These are phyloP conservation scores for Drosophila hydei DNA, from an alignment of 1,140 invertebrate species.

Conservation along the genomic window DNA sequence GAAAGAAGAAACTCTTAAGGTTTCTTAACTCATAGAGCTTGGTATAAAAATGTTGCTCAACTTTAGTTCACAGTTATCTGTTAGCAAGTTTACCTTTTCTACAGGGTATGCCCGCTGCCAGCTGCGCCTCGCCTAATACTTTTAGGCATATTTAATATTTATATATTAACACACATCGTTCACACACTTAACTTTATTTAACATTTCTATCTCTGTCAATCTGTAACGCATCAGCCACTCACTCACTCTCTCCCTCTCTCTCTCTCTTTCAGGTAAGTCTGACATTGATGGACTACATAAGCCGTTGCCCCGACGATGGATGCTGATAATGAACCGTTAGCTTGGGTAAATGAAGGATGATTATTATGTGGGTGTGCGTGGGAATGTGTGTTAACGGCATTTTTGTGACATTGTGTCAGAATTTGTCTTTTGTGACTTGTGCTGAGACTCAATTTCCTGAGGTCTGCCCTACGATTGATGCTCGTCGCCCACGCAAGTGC, in stretches of 20 bases:
- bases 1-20: too few relatives aligned
- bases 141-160: constrained; percentile 37
- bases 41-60: too few relatives aligned
- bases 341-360: background rate
- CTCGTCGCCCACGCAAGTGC: constrained; percentile 4
- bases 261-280: constrained; percentile 70
- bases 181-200: constrained; percentile 32
- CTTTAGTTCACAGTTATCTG: too few relatives aligned
- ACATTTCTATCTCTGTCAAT: constrained; percentile 47
- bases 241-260: constrained; percentile 19
- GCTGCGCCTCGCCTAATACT: background rate
- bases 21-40: too few relatives aligned
- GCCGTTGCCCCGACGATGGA: background rate
- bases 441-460: too few relatives aligned
- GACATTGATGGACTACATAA: constrained; percentile 76
- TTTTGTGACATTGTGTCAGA: constrained; percentile 9
- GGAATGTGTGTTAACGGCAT: constrained; percentile 1
- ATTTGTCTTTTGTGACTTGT: too few relatives aligned
- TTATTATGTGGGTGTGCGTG: background rate
- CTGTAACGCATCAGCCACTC: background rate
- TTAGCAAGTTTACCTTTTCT: background rate
- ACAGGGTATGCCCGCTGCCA: background rate
- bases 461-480: background rate
- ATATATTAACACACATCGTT: constrained; percentile 48
- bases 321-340: constrained; percentile 36